phyloP scores from a whole-genome alignment of 2,888 invertebrate species.

The Pterostichus niger region DNA sequence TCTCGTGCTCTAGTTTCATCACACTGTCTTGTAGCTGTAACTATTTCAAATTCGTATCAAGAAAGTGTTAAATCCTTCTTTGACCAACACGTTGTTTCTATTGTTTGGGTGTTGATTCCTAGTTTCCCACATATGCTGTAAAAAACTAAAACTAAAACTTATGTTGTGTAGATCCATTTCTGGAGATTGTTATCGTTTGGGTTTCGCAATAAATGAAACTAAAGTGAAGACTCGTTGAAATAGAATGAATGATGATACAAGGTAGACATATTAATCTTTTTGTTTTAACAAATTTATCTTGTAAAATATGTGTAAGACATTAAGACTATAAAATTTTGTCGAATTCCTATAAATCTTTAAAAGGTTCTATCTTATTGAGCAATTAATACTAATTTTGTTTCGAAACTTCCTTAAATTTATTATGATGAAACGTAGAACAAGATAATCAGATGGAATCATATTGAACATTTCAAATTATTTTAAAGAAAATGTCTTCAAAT shows the following conservation, averaged over 20 bases:
- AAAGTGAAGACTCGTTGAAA: background rate
- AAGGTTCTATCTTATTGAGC: too few relatives aligned
- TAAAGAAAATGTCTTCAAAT: too few relatives aligned
- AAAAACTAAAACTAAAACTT: constrained; percentile 1
- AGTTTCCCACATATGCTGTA: background rate
- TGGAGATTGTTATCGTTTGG: background rate
- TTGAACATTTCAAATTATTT: too few relatives aligned
- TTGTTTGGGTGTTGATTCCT: background rate
- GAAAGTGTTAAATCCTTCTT: constrained; percentile 44
- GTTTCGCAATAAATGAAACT: background rate
- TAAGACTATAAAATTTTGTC: too few relatives aligned
- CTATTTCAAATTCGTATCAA: constrained; percentile 34
- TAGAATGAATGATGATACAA: background rate
- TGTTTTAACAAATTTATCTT: background rate
- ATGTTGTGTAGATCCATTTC: background rate
- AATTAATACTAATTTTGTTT: too few relatives aligned
- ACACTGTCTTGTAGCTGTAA: background rate
- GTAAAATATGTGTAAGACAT: too few relatives aligned
- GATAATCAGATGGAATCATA: too few relatives aligned
- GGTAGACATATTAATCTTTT: background rate
- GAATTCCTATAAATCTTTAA: too few relatives aligned
- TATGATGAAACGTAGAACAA: too few relatives aligned
- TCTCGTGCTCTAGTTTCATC: constrained; percentile 56
- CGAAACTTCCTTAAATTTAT: too few relatives aligned
- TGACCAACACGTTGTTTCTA: constrained; percentile 11